Base-by-base conservation (phyloP, 2,113 vertebrate species). In the Thamnaconus septentrionalis region DNA sequence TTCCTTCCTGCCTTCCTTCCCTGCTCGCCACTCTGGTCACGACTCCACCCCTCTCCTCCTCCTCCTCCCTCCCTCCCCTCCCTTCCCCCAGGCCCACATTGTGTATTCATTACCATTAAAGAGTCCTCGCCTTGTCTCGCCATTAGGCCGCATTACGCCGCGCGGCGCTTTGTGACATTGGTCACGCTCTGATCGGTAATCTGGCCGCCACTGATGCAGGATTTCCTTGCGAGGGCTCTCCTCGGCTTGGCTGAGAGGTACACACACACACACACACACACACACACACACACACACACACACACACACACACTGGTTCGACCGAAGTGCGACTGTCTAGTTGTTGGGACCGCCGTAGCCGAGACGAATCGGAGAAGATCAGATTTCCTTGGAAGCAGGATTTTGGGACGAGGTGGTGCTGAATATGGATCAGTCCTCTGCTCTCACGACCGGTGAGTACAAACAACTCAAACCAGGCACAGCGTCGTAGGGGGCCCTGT, bases 41-140 rank as follows among this genome's bases (percentile, higher is more conserved):
- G 81, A 63, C 80, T 69, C 53, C 39, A 1, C 50, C 51, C 3
- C 63, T 59, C 66, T 69, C 57, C 44, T 55, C 43, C 75, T 55
- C 77, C 54, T 74, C 64, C 62, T 7, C 71, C 87, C 84, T 71
- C 70, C 3, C 63, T 59, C 66, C 66, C 57, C 44, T 55, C 43
- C 75, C 64, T 60, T 7, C 71, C 87, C 84, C 69, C 70, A 68
- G 83, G 86, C 85, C 66, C 77, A 69, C 83, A 80, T 79, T 79
- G 81, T 88, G 81, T 84, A 88, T 90, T 89, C 87, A 90, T 91
- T 90, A 89, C 80, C 71, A 80, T 81, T 85, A 85, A 82, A 88
- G 85, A 84, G 81, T 86, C 75, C 71, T 54, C 1, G 69, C 81
- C 85, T 82, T 80, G 85, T 90, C 75, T 84, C 7, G 56, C 83